These are phyloP conservation scores for Harmothoe impar DNA, from an alignment of 2,888 invertebrate species.

Conservation along the genomic window DNA sequence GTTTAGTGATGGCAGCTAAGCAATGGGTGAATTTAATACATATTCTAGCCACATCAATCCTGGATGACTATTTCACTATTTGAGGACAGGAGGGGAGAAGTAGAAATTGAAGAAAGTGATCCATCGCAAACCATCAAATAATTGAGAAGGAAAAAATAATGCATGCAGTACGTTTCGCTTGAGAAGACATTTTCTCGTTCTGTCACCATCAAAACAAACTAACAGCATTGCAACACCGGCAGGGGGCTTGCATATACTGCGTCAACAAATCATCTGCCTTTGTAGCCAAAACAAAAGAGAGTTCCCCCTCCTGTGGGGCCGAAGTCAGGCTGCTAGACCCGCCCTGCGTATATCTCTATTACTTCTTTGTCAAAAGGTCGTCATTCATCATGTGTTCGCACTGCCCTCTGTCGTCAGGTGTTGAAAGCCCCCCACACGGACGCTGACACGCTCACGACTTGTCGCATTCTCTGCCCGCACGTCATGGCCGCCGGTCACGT, in stretches of 20 bases:
- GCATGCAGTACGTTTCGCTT: not conserved
- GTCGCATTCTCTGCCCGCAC: constrained; percentile 37
- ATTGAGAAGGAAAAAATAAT: not conserved
- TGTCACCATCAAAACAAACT: constrained; percentile 14
- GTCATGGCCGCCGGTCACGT: constrained; percentile 57
- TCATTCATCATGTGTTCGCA: constrained; percentile 15
- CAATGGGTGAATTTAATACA: too few relatives aligned
- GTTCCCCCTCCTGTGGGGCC: too few relatives aligned
- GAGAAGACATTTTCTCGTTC: not conserved
- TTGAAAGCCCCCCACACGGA: constrained; percentile 5
- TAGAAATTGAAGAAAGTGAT: not conserved
- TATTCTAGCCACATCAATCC: too few relatives aligned
- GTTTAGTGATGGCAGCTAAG: not conserved
- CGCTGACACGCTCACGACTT: constrained; percentile 53
- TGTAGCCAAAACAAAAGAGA: not conserved
- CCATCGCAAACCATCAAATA: not conserved
- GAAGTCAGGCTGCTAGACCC: not conserved
- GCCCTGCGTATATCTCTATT: constrained; percentile 45
- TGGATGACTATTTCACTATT: too few relatives aligned
- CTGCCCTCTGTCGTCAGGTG: constrained; percentile 38
- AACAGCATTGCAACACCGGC: not conserved
- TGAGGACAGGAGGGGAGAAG: too few relatives aligned
- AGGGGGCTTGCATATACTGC: not conserved
- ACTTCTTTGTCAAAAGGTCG: constrained; percentile 19
- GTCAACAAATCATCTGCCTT: constrained; percentile 16